Base-by-base conservation (phyloP, 92 coral and sea anemone species). In the Bergia sp. region DNA sequence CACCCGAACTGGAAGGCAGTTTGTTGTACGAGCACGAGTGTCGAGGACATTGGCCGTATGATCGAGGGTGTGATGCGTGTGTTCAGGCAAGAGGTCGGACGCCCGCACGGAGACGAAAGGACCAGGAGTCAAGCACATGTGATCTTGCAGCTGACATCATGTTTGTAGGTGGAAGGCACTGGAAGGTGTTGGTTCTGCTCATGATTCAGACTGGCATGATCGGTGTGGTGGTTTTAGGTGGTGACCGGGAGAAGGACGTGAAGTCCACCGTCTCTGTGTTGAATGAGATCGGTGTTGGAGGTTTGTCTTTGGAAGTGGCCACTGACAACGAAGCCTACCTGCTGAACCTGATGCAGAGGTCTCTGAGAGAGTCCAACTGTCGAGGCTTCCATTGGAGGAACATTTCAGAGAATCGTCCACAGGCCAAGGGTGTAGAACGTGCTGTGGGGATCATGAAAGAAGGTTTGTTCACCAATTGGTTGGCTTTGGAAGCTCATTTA, bases 1-100 rank as follows among this genome's bases (percentile, higher is more conserved):
- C n/a, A n/a, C n/a, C n/a, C n/a, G n/a, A n/a, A n/a, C n/a, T n/a
- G n/a, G n/a, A n/a, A n/a, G n/a, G n/a, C n/a, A n/a, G n/a, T n/a
- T n/a, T n/a, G n/a, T n/a, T n/a, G n/a, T n/a, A n/a, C n/a, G 72
- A 81, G 86, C 86, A 81, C 73, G 86, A 81, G 50, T 49, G 86
- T 81, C 86, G 43, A 49, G 86, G 86, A 49, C 73, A 81, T 36
- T 81, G 86, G 86, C 86, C 86, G 43, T 81, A 81, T 55, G 86
- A 81, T 21, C 86, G 86, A 10, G 86, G 86, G 38, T 81, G 86
- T 36, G 43, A 81, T 81, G 86, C 37, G 73, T 81, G 86, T 55
- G 86, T 81, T 44, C 84, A 80, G 36, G 84, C 84, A 4, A 4
- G 84, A 41, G 84, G 84, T 12, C 58, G 84, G 84, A 80, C 84